Base-by-base conservation (phyloP, 2,888 invertebrate genomes). In the Pandemis cinnamomeana region DNA sequence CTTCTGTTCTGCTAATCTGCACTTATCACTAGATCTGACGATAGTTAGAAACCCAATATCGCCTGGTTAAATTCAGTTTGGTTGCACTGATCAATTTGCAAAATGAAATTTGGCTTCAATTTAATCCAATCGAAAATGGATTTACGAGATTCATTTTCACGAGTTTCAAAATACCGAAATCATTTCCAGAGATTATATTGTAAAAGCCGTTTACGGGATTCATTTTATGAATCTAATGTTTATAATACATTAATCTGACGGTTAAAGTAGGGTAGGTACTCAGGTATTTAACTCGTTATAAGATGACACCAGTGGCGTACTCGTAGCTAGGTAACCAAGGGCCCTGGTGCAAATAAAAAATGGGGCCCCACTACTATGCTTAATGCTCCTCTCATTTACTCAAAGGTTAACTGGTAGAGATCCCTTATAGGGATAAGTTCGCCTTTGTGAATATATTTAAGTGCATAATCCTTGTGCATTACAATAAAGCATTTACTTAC, bases 31-130 rank as follows among this genome's bases (percentile, higher is more conserved):
- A 64, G 3, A 55, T 58, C 15, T 44, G 41, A 11, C 10, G 67
- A 71, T 61, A 20, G 51, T 36, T 69, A 15, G 3, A 36, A 48
- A 69, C 44, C 51, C 61, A 61, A 71, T 71, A 27, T 27, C n/a
- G 11, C 36, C 66, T 60, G 46, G 66, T 67, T 66, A 46, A 67
- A 67, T 72, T 55, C 51, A 67, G 53, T 72, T 67, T 67, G 68
- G 68, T 63, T 36, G 8, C 20, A 58, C 10, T 58, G 27, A 53
- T 68, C 42, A 15, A 51, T 51, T 51, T 51, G 13, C 61, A 62
- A 44, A 13, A 67, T 51, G n/a, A 61, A 27, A 67, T 68, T 44
- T 42, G 51, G 60, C 60, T 60, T 46, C 36, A 41, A 67, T 61
- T 27, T 7, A n/a, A 72, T 72, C 61, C 36, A 15, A 66, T 48